Percentiles rank a stretch among this genome's conserved stretches.
These are phyloP conservation scores for Euclidia mi DNA, from an alignment of 2,888 invertebrate genomes.

Conservation along the genomic window DNA sequence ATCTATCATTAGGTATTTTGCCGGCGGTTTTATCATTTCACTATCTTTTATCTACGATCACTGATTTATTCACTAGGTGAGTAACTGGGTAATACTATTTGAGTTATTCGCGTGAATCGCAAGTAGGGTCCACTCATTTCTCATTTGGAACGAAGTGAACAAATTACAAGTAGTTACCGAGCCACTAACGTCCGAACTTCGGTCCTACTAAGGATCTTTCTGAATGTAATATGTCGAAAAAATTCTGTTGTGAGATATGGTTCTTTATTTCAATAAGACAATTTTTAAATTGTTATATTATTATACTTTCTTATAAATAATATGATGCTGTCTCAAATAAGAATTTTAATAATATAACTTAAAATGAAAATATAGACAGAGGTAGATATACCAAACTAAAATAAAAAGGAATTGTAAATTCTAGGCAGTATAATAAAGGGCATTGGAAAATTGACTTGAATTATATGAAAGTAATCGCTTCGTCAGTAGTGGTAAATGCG, in stretches of 20 bases:
- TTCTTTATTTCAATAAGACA: too few relatives aligned
- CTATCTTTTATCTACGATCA: constrained; percentile 38
- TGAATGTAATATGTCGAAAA: neutral
- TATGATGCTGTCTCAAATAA: too few relatives aligned
- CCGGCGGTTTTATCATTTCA: constrained; percentile 9
- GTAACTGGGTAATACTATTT: constrained; percentile 59
- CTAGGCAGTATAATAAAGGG: too few relatives aligned
- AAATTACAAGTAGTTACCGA: constrained; percentile 75
- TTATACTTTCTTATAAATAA: too few relatives aligned
- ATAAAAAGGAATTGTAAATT: too few relatives aligned
- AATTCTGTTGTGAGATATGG: neutral
- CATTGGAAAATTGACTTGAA: too few relatives aligned
- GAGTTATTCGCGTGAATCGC: constrained; percentile 74
- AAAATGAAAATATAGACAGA: too few relatives aligned
- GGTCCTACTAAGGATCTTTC: constrained; percentile 47
- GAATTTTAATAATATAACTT: too few relatives aligned
- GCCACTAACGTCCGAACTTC: constrained; percentile 65
- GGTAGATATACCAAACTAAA: too few relatives aligned
- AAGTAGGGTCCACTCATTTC: constrained; percentile 67
- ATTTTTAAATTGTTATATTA: neutral
- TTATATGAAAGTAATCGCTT: too few relatives aligned
- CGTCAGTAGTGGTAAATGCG: too few relatives aligned
- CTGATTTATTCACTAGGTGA: constrained; percentile 54
- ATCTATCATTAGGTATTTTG: neutral
- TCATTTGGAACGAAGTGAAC: constrained; percentile 75